Conservation (phyloP, 2,113 vertebrate genomes). For the Zeus faber region DNA sequence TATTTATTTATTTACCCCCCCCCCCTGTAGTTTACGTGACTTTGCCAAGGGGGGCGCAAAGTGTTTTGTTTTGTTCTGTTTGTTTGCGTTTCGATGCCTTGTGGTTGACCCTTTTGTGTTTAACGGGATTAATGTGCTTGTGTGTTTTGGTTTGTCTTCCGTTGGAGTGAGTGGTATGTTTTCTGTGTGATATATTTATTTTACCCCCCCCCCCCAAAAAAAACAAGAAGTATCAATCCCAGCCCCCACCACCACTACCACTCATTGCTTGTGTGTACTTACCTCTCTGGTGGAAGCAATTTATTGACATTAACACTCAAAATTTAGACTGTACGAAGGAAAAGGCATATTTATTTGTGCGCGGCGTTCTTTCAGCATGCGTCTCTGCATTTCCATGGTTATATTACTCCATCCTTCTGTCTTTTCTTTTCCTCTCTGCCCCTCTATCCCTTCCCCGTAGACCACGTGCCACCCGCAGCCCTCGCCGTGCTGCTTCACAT, state of each 20-base stretch:
- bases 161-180: constrained; percentile 86
- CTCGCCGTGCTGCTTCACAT: constrained; percentile 26
- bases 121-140: constrained; percentile 60
- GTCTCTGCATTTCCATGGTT: too few species aligned
- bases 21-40: constrained; percentile 83
- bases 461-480: constrained; percentile 12
- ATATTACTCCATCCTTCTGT: constrained; percentile 62
- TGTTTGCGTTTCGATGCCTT: constrained; percentile 73
- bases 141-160: constrained; percentile 61
- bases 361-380: too few species aligned
- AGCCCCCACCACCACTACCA: constrained; percentile 43
- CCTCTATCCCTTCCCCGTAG: neutral
- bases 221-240: too few species aligned
- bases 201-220: neutral
- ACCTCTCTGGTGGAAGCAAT: constrained; percentile 67
- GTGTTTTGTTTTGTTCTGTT: constrained; percentile 69
- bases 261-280: constrained; percentile 82
- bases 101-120: constrained; percentile 62
- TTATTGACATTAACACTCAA: neutral
- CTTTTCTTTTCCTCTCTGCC: constrained; percentile 21
- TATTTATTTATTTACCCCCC: constrained; percentile 78
- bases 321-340: too few species aligned
- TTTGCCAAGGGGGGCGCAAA: constrained; percentile 85
- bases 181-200: constrained; percentile 76
- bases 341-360: too few species aligned